Percentiles rank a stretch among this genome's conserved stretches.
Conservation (phyloP, 1,140 invertebrate species). For the Zaprionus tsacasi region DNA sequence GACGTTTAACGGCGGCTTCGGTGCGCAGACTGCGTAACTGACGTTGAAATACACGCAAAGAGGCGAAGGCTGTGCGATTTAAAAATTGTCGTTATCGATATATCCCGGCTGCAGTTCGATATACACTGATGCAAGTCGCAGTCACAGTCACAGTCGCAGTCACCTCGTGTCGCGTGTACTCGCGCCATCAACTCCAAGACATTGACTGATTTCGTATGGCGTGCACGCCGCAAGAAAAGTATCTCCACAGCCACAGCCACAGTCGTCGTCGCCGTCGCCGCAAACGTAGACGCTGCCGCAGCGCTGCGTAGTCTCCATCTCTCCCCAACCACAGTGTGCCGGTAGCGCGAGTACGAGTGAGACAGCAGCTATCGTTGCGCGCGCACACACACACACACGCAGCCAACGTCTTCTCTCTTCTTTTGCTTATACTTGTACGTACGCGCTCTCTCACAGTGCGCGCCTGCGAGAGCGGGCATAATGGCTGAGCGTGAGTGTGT, state of each 20-base stretch:
- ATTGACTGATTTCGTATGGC: constrained; percentile 79
- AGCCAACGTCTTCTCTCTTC: constrained; percentile 11
- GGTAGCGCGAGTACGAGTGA: constrained; percentile 42
- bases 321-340: constrained; percentile 10
- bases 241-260: constrained; percentile 43
- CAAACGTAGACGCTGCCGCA: constrained; percentile 22
- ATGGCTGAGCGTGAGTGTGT: constrained; percentile 46
- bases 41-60: constrained; percentile 14
- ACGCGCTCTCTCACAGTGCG: constrained; percentile 19
- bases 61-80: constrained; percentile 12
- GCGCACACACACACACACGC: background rate
- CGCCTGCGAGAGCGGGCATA: constrained; percentile 28
- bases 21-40: background rate
- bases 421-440: constrained; percentile 5
- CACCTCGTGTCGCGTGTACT: constrained; percentile 62
- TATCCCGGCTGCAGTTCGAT: constrained; percentile 15
- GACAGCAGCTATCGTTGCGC: constrained; percentile 35
- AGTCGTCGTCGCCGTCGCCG: constrained; percentile 13
- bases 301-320: constrained; percentile 48
- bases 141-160: constrained; percentile 26
- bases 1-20: constrained; percentile 20
- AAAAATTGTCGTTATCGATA: constrained; percentile 5
- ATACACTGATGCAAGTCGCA: constrained; percentile 37
- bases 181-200: constrained; percentile 77
- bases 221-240: constrained; percentile 79